Evolutionary conservation across 53 echinoderm and acorn worm genomes (phyloP), one percentile per base, ranked within the genome.

Genomic region (Echinometra lucunter): DNA sequence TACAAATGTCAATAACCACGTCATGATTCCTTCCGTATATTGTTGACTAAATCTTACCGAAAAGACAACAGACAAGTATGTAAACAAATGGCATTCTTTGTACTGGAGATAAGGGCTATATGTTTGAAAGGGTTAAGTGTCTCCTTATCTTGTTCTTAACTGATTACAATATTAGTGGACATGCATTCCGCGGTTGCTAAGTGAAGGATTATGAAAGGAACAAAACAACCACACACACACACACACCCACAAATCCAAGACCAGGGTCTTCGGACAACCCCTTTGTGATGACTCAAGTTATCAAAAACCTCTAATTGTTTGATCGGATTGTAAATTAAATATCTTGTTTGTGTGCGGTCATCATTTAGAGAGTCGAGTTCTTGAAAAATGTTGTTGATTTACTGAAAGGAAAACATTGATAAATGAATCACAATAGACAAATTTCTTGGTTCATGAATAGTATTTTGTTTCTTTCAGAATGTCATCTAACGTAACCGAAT

Each of bases 101-200:
- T 67, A 34, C 37, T 91, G 28, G 91, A 69, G 91, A 69, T 66
- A 45, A 69, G 37, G 45, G 44, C 8, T 91, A 91, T 91, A 44
- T 91, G 58, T 67, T 88, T 37, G 37, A 89, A 25, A 57, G 58
- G 89, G 57, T 89, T 38, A 89, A 57, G 58, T 57, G 60, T 35
- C 60, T 35, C 58, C 40, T 58, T 58, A 60, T 88, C 89, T 57
- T 58, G 58, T 89, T 89, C 21, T 21, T 38, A 23, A 1, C 89
- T 58, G 89, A 89, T 49, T 85, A 49, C 49, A n/a, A n/a, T 85
- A 85, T 85, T 85, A 49, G 85, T 85, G 49, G 85, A 47, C 30
- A 37, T 57, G 89, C 89, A 89, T 89, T 57, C 89, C 89, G 38
- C 37, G 63, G 89, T 89, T 37, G 58, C 40, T 89, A 89, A 89